Conservation (phyloP, 1,140 invertebrate genomes). For the Hycleus phaleratus region DNA sequence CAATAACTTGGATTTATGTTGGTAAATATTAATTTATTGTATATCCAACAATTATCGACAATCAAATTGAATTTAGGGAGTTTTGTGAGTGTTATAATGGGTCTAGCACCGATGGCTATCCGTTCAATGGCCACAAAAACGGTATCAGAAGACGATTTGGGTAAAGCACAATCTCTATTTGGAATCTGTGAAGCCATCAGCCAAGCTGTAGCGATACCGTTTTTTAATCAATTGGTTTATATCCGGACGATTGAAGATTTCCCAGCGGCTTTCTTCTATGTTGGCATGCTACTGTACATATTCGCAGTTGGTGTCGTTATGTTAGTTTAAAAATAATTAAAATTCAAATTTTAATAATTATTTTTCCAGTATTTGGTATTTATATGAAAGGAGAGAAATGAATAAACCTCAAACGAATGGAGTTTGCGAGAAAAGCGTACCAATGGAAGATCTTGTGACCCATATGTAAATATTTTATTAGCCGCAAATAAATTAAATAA, state of each 20-base stretch:
- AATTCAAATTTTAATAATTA: no score
- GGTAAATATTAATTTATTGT: conserved; percentile 24
- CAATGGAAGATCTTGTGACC: no score
- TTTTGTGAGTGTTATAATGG: conserved; percentile 48
- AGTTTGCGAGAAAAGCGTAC: no score
- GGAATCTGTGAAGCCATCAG: conserved; percentile 47
- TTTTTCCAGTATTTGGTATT: not conserved
- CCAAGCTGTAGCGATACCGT: conserved; percentile 42
- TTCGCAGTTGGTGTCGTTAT: conserved; percentile 7
- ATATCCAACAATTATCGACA: not conserved
- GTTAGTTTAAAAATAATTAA: not conserved
- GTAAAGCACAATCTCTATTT: conserved; percentile 51
- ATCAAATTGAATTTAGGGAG: conserved; percentile 21
- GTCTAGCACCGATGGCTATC: conserved; percentile 45
- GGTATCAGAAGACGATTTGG: conserved; percentile 46
- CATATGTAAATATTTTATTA: no score
- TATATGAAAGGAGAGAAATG: not conserved
- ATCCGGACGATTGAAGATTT: conserved; percentile 39
- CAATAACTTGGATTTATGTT: conserved; percentile 28
- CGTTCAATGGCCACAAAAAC: conserved; percentile 52
- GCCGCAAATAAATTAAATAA: no score
- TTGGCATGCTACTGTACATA: conserved; percentile 37
- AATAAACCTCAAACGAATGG: not conserved
- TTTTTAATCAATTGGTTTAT: conserved; percentile 45
- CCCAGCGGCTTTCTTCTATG: conserved; percentile 43